These are phyloP conservation scores for Drosophila borborema DNA, from an alignment of 2,888 invertebrate genomes.

Conservation along the genomic window DNA sequence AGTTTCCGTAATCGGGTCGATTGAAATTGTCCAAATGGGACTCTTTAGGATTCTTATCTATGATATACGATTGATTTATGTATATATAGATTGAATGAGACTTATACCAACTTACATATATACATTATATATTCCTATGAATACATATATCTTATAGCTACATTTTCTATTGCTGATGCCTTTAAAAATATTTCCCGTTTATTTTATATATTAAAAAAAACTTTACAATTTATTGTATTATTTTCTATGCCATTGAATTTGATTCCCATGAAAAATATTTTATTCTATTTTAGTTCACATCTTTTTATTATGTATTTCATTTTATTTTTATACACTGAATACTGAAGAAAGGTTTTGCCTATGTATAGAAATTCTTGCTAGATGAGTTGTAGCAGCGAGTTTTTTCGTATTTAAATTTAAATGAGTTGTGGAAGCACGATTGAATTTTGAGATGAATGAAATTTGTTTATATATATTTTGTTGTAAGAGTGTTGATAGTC, in stretches of 20 bases:
- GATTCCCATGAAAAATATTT: constrained; percentile 17
- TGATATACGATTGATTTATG: background rate
- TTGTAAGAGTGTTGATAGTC: no score
- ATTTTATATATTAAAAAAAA: background rate
- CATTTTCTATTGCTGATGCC: no score
- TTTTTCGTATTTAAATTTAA: no score
- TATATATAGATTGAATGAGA: background rate
- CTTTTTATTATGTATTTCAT: background rate
- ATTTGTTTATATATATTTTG: no score
- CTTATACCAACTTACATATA: background rate
- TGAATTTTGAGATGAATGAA: no score
- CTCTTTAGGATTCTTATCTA: background rate
- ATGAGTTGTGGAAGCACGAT: no score
- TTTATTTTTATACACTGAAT: constrained; percentile 10
- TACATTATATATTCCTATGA: background rate
- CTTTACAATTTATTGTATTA: background rate
- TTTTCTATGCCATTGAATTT: background rate
- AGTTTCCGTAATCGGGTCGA: no score
- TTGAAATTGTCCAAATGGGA: background rate
- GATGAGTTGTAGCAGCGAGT: no score
- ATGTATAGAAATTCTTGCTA: background rate
- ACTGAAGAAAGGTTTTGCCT: background rate
- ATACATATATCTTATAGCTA: background rate
- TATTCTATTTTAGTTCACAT: background rate
- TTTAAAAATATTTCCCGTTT: background rate